These are phyloP conservation scores for Eospalax fontanierii DNA, from an alignment of 2,797 vertebrate species.

Conservation along the genomic window DNA sequence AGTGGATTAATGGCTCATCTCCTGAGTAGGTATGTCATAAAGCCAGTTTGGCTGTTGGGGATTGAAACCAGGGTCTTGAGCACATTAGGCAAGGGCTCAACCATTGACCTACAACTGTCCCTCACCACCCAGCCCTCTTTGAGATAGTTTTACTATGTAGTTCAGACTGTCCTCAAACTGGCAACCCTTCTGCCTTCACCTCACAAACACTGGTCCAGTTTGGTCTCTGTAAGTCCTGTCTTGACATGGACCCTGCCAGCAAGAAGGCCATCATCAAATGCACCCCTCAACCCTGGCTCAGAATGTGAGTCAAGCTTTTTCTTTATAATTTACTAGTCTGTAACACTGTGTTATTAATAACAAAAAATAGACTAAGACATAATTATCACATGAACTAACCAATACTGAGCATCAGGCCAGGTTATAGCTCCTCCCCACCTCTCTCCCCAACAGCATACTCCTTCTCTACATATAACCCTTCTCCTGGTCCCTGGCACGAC, in stretches of 20 bases:
- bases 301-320: neutral
- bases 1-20: neutral
- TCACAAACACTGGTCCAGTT: neutral
- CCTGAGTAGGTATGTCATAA: neutral
- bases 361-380: neutral
- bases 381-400: neutral
- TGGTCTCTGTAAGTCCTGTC: neutral
- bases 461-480: neutral
- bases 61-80: neutral
- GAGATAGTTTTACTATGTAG: neutral
- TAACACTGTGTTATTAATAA: neutral
- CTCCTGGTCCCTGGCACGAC: neutral
- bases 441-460: neutral
- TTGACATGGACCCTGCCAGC: neutral
- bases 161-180: neutral
- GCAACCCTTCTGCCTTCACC: neutral
- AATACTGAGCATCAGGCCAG: neutral
- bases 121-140: neutral
- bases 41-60: neutral
- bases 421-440: too few species aligned
- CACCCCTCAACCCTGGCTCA: too few species aligned
- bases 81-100: neutral
- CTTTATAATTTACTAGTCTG: neutral
- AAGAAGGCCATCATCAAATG: neutral
- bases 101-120: neutral